phyloP scores from a whole-genome alignment of 2,113 vertebrate genomes.

The Ranitomeya imitator region DNA sequence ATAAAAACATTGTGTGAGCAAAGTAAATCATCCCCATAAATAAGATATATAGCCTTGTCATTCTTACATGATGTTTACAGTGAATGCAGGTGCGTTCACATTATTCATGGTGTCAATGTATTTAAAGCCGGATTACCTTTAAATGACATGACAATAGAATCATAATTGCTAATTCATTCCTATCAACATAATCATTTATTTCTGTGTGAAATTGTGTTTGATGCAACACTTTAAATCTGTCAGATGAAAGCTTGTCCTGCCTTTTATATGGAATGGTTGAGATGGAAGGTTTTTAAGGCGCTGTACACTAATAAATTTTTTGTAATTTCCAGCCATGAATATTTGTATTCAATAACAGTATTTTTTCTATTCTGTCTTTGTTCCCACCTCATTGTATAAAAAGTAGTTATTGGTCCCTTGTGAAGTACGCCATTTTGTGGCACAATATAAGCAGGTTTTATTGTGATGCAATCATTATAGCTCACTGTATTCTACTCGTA shows the following conservation, averaged over 20 bases:
- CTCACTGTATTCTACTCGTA: neutral
- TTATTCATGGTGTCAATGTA: constrained; percentile 24
- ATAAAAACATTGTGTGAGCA: neutral
- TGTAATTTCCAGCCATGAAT: neutral
- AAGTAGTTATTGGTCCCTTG: neutral
- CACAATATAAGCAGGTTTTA: neutral
- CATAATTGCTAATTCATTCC: constrained; percentile 12
- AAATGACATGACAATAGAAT: constrained; percentile 5
- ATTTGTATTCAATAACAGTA: neutral
- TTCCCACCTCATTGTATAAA: neutral
- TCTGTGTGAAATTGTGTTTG: constrained; percentile 3
- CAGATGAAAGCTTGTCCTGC: neutral
- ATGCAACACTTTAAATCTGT: neutral
- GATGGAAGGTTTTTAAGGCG: neutral
- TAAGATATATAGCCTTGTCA: constrained; percentile 27
- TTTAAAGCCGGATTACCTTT: constrained; percentile 20
- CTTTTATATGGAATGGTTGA: neutral
- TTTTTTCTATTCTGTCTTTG: neutral
- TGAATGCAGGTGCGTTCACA: neutral
- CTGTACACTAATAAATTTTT: no score
- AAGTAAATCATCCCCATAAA: constrained; percentile 11
- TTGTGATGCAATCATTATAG: neutral
- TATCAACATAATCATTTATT: neutral
- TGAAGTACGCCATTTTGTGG: no score
- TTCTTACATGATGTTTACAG: neutral